These are phyloP conservation scores for Delia radicum DNA, from an alignment of 1,140 invertebrate species.

Conservation along the genomic window DNA sequence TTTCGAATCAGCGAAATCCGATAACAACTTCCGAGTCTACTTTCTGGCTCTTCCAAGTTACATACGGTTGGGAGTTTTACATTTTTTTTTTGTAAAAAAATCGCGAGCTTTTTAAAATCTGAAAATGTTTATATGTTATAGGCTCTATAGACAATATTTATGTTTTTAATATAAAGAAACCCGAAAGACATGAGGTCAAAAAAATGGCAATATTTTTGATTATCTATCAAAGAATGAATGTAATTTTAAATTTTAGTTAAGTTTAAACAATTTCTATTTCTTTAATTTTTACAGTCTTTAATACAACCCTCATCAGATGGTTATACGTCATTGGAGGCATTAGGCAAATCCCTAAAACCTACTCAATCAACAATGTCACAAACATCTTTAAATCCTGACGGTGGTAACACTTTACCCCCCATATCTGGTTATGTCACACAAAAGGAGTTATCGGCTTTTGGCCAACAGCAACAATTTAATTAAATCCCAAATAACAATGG, in stretches of 20 bases:
- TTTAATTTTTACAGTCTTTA: background rate
- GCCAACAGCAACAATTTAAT: conserved; percentile 5
- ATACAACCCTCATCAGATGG: background rate
- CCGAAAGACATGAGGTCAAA: too few relatives aligned
- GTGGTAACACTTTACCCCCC: background rate
- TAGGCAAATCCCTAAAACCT: background rate
- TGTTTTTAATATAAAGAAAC: too few relatives aligned
- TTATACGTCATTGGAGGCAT: background rate
- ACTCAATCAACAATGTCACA: background rate
- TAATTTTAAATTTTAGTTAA: background rate
- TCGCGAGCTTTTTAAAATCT: too few relatives aligned
- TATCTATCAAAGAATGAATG: too few relatives aligned
- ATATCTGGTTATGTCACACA: conserved; percentile 18
- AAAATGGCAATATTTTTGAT: too few relatives aligned
- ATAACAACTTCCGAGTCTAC: too few relatives aligned
- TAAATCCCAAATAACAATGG: background rate
- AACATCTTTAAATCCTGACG: background rate
- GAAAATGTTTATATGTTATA: too few relatives aligned
- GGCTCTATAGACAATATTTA: too few relatives aligned
- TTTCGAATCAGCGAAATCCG: too few relatives aligned
- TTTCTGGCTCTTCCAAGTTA: too few relatives aligned
- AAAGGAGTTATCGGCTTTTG: conserved; percentile 3
- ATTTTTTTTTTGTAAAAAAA: too few relatives aligned
- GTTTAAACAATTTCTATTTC: background rate
- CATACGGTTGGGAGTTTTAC: too few relatives aligned